Percentiles rank a stretch among this genome's conserved stretches.
Conservation (phyloP, 1,140 invertebrate genomes). For the Euwallacea similis region DNA sequence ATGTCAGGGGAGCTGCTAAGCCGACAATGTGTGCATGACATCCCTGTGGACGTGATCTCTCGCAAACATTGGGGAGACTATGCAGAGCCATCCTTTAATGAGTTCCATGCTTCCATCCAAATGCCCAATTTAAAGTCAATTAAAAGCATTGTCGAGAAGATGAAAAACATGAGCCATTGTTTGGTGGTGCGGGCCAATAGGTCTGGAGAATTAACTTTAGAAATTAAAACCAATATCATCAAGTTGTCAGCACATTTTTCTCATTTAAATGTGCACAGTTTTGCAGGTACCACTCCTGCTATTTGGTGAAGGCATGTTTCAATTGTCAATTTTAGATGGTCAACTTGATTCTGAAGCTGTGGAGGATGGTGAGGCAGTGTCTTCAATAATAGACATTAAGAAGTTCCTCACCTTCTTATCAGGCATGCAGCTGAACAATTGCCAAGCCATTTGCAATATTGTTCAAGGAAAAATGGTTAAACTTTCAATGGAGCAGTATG, state of each 20-base stretch:
- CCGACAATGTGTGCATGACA: conserved; percentile 69
- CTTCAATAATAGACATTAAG: conserved; percentile 50
- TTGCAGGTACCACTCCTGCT: conserved; percentile 43
- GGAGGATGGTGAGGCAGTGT: conserved; percentile 22
- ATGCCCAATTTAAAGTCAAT: conserved; percentile 75
- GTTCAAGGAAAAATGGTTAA: conserved; percentile 54
- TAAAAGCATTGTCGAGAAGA: conserved; percentile 75
- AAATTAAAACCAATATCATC: conserved; percentile 74
- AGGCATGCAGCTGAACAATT: conserved; percentile 52
- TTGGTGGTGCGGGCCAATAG: conserved; percentile 70
- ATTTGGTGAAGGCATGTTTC: too few relatives aligned
- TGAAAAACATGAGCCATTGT: conserved; percentile 73
- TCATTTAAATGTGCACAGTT: conserved; percentile 62
- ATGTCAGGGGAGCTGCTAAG: conserved; percentile 41
- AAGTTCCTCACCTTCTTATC: conserved; percentile 52
- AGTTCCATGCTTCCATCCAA: conserved; percentile 78
- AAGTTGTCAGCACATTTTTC: conserved; percentile 78
- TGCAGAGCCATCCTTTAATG: conserved; percentile 71
- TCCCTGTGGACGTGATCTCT: conserved; percentile 78
- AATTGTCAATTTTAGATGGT: not conserved
- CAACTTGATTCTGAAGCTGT: not conserved
- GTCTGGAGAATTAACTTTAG: conserved; percentile 69
- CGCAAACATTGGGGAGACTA: conserved; percentile 75
- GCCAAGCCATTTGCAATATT: conserved; percentile 50
- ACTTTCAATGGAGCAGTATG: conserved; percentile 49